Evolutionary conservation across 2,888 invertebrate genomes (phyloP).

Genomic region (Rosalia funebris): DNA sequence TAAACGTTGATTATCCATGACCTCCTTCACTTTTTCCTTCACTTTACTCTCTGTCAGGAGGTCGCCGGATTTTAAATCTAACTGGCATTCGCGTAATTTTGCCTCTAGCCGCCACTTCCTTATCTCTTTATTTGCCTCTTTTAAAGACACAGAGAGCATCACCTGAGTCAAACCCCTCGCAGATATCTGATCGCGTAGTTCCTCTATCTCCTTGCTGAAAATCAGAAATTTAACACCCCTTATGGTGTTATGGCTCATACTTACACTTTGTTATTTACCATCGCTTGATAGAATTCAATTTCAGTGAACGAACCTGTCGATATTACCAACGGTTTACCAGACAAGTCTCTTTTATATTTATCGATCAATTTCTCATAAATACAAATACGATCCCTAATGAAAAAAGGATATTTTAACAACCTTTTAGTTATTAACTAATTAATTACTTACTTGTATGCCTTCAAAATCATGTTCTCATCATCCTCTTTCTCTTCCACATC

Average conservation of each 20-base stretch:
- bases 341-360: slow-evolving; percentile 36
- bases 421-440: no score
- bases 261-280: slow-evolving; percentile 31
- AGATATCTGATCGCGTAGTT: slow-evolving; percentile 31
- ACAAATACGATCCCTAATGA: slow-evolving; percentile 38
- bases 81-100: slow-evolving; percentile 24
- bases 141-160: slow-evolving; percentile 34
- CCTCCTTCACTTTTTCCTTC: not conserved
- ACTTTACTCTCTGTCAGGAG: not conserved
- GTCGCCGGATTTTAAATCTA: slow-evolving; percentile 14
- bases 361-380: slow-evolving; percentile 38
- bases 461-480: slow-evolving; percentile 39
- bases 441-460: slow-evolving; percentile 42
- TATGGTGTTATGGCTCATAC: not conserved
- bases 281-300: slow-evolving; percentile 29
- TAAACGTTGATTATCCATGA: not conserved
- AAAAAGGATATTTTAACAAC: no score
- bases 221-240: not conserved
- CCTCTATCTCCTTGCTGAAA: slow-evolving; percentile 39
- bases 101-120: slow-evolving; percentile 42
- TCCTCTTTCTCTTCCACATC: slow-evolving; percentile 44
- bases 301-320: slow-evolving; percentile 26
- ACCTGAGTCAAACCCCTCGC: slow-evolving; percentile 32
- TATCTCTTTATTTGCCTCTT: slow-evolving; percentile 42
- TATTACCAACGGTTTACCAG: slow-evolving; percentile 30